phyloP scores from a whole-genome alignment of 2,797 vertebrate genomes.

The Molossus alvarezi region DNA sequence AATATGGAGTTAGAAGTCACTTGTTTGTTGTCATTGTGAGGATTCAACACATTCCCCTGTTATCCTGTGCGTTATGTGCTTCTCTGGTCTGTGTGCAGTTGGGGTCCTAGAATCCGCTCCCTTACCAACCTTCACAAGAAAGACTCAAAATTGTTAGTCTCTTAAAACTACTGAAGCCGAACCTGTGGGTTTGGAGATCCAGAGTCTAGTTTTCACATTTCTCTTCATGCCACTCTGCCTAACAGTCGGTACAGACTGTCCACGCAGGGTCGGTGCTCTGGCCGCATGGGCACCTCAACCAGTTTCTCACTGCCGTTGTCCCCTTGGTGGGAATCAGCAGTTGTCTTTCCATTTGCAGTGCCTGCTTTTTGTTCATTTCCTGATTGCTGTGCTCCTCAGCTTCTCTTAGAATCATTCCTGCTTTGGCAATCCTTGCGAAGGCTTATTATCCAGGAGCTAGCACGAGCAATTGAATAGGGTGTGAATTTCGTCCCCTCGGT shows the following conservation, averaged over 20 bases:
- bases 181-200: background rate
- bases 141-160: background rate
- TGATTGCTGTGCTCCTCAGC: background rate
- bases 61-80: background rate
- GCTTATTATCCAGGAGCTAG: background rate
- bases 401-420: background rate
- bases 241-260: background rate
- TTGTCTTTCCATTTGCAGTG: no score
- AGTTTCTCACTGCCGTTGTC: no score
- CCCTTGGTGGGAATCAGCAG: no score
- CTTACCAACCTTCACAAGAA: background rate
- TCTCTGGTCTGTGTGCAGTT: background rate
- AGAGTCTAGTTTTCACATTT: background rate
- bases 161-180: background rate
- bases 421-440: background rate
- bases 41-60: background rate
- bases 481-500: background rate
- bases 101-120: background rate
- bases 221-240: background rate
- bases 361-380: no score
- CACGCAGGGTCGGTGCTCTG: no score
- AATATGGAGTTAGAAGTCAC: background rate
- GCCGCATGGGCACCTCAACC: no score
- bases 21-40: background rate
- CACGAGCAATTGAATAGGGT: background rate